Percentiles rank a stretch among this genome's conserved stretches.
These are phyloP conservation scores for Phymastichus coffea DNA, from an alignment of 1,140 invertebrate species.

Conservation along the genomic window DNA sequence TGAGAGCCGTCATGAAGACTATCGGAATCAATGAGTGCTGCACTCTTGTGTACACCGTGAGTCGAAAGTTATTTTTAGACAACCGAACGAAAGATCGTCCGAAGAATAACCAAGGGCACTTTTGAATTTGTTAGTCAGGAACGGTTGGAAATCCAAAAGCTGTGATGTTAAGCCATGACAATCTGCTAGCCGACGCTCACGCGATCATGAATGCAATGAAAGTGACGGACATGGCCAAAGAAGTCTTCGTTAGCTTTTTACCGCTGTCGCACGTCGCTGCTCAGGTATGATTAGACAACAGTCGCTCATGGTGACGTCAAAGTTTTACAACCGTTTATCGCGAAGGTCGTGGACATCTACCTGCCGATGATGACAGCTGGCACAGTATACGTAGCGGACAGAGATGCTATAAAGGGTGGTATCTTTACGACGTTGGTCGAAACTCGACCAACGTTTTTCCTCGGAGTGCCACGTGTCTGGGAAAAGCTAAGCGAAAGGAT, in stretches of 20 bases:
- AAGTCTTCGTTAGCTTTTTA: conserved; percentile 76
- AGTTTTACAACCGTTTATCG: too few relatives aligned
- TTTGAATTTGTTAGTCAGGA: conserved; percentile 71
- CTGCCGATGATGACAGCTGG: conserved; percentile 61
- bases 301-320: too few relatives aligned
- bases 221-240: conserved; percentile 52
- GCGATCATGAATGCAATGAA: conserved; percentile 48
- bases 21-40: conserved; percentile 86
- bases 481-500: conserved; percentile 92
- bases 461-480: conserved; percentile 89
- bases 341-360: conserved; percentile 80
- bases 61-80: background rate
- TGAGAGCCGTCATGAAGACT: conserved; percentile 68
- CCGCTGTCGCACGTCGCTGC: conserved; percentile 89
- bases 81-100: too few relatives aligned
- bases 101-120: too few relatives aligned
- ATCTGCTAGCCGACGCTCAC: conserved; percentile 68
- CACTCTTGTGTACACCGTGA: conserved; percentile 85
- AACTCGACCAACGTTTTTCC: conserved; percentile 77
- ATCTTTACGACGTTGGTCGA: conserved; percentile 73
- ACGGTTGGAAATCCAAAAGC: conserved; percentile 91
- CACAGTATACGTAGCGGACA: conserved; percentile 82
- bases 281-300: too few relatives aligned
- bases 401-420: conserved; percentile 80
- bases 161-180: conserved; percentile 90